phyloP scores from a whole-genome alignment of 1,140 invertebrate genomes.

The Nylanderia fulva region DNA sequence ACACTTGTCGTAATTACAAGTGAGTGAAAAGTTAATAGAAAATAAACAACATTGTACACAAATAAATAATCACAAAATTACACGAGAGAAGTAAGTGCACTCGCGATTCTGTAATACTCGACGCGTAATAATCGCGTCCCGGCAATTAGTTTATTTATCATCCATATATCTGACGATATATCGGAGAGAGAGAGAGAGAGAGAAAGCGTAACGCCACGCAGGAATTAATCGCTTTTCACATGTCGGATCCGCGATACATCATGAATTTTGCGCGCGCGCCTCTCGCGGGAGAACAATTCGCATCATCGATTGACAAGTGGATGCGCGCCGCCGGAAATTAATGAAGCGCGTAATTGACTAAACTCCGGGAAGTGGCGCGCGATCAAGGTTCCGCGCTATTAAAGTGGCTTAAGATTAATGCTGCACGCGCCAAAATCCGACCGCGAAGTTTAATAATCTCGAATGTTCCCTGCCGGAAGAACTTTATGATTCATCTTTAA shows the following conservation, averaged over 20 bases:
- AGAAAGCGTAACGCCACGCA: slow-evolving; percentile 28
- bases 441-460: slow-evolving; percentile 56
- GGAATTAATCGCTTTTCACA: slow-evolving; percentile 44
- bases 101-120: slow-evolving; percentile 1
- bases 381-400: slow-evolving; percentile 3
- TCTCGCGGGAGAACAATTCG: slow-evolving; percentile 10
- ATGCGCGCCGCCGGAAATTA: slow-evolving; percentile 34
- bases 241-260: not conserved
- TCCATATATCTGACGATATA: not conserved
- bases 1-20: slow-evolving; percentile 76
- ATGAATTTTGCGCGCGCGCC: slow-evolving; percentile 21
- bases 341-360: slow-evolving; percentile 59
- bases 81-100: not conserved
- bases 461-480: not conserved
- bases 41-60: not conserved
- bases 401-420: slow-evolving; percentile 44
- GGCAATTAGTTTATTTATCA: slow-evolving; percentile 37
- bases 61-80: slow-evolving; percentile 34
- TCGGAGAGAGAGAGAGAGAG: no score
- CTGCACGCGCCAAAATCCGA: slow-evolving; percentile 15
- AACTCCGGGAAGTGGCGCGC: slow-evolving; percentile 25
- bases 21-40: not conserved
- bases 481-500: slow-evolving; percentile 42
- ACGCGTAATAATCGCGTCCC: not conserved
- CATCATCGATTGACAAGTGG: slow-evolving; percentile 36